phyloP scores from a whole-genome alignment of 2,888 invertebrate species.

The Drosophila koepferae region DNA sequence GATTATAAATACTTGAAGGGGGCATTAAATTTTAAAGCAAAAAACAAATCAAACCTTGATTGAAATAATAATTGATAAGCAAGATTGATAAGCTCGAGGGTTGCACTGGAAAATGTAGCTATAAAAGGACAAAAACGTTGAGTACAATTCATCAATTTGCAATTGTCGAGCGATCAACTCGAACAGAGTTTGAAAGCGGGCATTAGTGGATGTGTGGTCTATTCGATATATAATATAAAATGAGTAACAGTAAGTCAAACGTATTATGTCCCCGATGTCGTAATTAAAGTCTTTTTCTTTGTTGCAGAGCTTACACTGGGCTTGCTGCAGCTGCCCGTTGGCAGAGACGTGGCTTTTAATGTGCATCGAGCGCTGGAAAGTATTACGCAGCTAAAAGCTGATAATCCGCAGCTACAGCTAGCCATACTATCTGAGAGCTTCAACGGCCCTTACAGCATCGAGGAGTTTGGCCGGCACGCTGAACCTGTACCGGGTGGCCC shows the following conservation, averaged over 20 bases:
- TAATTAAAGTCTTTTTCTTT: constrained; percentile 43
- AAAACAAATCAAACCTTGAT: constrained; percentile 9
- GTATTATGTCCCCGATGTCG: constrained; percentile 26
- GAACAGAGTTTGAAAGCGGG: neutral
- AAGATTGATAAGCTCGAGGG: constrained; percentile 28
- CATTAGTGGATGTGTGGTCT: neutral
- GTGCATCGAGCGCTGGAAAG: constrained; percentile 70
- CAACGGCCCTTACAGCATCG: constrained; percentile 95
- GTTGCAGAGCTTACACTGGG: constrained; percentile 74
- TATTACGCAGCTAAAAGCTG: constrained; percentile 69
- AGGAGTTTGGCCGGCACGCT: constrained; percentile 92
- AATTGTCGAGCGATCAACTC: neutral
- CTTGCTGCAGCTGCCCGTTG: constrained; percentile 76
- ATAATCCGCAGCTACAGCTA: constrained; percentile 84
- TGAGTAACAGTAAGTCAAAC: constrained; percentile 47
- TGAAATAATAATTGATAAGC: constrained; percentile 13
- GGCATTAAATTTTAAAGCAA: constrained; percentile 8
- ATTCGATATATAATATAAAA: neutral
- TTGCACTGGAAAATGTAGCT: constrained; percentile 38
- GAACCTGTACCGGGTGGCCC: constrained; percentile 94
- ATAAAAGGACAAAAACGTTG: constrained; percentile 33
- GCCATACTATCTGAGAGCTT: constrained; percentile 94
- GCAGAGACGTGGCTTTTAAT: constrained; percentile 66
- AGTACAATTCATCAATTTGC: constrained; percentile 25
- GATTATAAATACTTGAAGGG: neutral